Evolutionary conservation across 2,113 vertebrate species (phyloP).

Genomic region (Nothocercus nigrocapillus): DNA sequence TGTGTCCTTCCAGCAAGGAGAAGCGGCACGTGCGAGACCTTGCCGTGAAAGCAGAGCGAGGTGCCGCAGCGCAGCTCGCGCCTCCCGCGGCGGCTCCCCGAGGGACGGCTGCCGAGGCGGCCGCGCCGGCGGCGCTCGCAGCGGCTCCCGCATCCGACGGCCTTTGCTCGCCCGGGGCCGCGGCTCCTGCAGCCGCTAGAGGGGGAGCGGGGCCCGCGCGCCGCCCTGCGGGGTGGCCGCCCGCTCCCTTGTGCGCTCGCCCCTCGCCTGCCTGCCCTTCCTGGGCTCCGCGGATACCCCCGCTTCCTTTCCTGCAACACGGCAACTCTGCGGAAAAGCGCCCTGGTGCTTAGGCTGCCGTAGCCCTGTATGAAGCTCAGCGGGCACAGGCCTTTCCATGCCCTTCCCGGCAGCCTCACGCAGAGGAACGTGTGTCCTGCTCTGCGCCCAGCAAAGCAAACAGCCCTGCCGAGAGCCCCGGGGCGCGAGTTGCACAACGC

Average conservation of each 20-base stretch:
- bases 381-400: background rate
- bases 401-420: background rate
- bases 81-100: too few relatives aligned
- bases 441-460: background rate
- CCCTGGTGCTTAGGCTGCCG: background rate
- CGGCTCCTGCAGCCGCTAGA: background rate
- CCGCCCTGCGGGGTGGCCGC: background rate
- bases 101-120: too few relatives aligned
- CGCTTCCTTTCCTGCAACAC: background rate
- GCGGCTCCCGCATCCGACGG: too few relatives aligned
- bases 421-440: background rate
- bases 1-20: background rate
- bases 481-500: background rate
- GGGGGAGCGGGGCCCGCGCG: background rate
- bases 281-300: background rate
- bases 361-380: background rate
- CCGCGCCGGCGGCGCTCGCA: too few relatives aligned
- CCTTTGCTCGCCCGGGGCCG: too few relatives aligned
- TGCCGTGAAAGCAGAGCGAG: background rate
- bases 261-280: too few relatives aligned
- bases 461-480: background rate
- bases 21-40: rapidly evolving
- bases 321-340: background rate
- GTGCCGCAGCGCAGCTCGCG: too few relatives aligned
- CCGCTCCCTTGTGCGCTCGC: too few relatives aligned